These are phyloP conservation scores for Orius laevigatus DNA, from an alignment of 1,140 invertebrate genomes.

Conservation along the genomic window DNA sequence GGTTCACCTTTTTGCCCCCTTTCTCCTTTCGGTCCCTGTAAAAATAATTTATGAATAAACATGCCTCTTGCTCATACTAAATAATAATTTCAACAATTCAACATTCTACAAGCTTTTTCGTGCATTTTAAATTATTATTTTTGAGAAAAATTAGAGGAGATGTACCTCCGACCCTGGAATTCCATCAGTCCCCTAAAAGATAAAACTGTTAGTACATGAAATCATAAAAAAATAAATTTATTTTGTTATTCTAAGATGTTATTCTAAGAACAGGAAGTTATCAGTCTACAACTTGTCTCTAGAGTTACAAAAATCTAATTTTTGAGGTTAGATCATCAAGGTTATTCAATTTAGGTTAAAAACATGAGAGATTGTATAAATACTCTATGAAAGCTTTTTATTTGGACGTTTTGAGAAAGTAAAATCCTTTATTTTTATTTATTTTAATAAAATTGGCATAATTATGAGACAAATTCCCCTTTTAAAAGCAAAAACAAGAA, in stretches of 20 bases:
- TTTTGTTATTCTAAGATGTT: not conserved
- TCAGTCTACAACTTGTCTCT: too few species aligned
- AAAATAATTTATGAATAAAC: conserved; percentile 21
- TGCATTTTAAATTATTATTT: conserved; percentile 1
- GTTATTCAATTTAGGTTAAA: too few species aligned
- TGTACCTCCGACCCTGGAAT: conserved; percentile 77
- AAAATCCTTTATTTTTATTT: too few species aligned
- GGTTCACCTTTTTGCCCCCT: conserved; percentile 73
- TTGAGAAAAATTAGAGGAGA: conserved; percentile 4
- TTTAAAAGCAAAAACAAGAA: too few species aligned
- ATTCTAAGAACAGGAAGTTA: too few species aligned
- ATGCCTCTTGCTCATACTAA: conserved; percentile 4
- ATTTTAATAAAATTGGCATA: too few species aligned
- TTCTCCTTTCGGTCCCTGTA: conserved; percentile 69
- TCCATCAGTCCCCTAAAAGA: conserved; percentile 74
- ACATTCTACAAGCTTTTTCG: conserved; percentile 1
- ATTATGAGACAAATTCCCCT: too few species aligned
- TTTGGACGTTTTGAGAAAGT: too few species aligned
- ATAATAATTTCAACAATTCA: not conserved
- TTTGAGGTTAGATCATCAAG: too few species aligned
- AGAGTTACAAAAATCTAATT: too few species aligned
- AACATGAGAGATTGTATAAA: too few species aligned
- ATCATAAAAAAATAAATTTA: not conserved
- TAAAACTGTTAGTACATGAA: conserved; percentile 20
- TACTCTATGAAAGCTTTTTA: too few species aligned